These are phyloP conservation scores for Acanthacorydalis orientalis DNA, from an alignment of 2,888 invertebrate genomes.

Conservation along the genomic window DNA sequence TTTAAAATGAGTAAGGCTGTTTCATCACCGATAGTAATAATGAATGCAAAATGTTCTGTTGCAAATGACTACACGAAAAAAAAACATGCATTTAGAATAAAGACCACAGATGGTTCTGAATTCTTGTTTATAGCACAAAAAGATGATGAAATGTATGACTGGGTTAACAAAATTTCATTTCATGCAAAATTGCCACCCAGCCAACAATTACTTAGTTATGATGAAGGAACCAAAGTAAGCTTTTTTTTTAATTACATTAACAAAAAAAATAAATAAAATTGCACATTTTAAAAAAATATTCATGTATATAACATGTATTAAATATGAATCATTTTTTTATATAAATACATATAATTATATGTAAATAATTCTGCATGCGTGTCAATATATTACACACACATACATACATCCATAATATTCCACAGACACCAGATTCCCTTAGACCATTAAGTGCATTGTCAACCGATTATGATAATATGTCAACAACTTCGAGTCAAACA, in stretches of 20 bases:
- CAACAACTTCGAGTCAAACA: conserved; percentile 36
- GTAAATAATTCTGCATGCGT: too few species aligned
- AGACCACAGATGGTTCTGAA: conserved; percentile 80
- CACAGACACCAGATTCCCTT: conserved; percentile 15
- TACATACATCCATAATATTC: background rate
- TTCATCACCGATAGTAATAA: conserved; percentile 65
- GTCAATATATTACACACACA: too few species aligned
- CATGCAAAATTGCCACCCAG: conserved; percentile 83
- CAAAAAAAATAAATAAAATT: background rate
- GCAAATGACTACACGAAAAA: conserved; percentile 92
- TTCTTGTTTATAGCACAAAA: conserved; percentile 71
- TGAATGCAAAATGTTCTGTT: conserved; percentile 63
- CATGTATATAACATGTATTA: conserved; percentile 2
- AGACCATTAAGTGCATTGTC: conserved; percentile 20
- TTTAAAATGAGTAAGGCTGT: conserved; percentile 78
- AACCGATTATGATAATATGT: conserved; percentile 26
- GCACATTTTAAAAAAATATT: background rate
- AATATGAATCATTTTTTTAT: too few species aligned
- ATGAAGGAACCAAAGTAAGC: conserved; percentile 37
- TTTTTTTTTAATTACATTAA: conserved; percentile 17
- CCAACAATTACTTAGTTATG: conserved; percentile 72
- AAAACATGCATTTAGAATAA: conserved; percentile 80
- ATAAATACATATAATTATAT: too few species aligned
- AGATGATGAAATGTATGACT: conserved; percentile 64
- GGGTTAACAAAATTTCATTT: conserved; percentile 85